These are phyloP conservation scores for Halisarca cf. caerulea DNA, from an alignment of 37 sponge, comb jelly and placozoan genomes.

Conservation along the genomic window DNA sequence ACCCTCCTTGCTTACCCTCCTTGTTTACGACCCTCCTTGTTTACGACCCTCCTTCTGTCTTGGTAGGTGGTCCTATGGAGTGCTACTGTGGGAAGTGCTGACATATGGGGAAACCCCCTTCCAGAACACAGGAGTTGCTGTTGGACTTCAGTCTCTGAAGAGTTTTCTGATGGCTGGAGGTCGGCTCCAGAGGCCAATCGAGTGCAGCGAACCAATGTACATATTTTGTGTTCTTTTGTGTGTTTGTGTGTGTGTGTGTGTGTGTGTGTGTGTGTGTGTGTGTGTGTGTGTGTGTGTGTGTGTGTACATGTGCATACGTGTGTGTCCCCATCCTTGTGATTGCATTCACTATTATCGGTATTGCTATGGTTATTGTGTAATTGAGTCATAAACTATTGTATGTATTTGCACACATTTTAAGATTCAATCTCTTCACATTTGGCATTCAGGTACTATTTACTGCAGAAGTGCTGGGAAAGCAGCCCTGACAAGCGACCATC, in stretches of 20 bases:
- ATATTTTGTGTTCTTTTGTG: background rate
- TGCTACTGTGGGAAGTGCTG: slow-evolving; percentile 71
- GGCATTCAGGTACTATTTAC: slow-evolving; percentile 57
- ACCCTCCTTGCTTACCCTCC: too few relatives aligned
- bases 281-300: too few relatives aligned
- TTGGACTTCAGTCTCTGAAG: slow-evolving; percentile 34
- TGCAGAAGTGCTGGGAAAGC: slow-evolving; percentile 61
- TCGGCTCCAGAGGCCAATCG: slow-evolving; percentile 40
- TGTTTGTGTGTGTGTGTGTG: too few relatives aligned
- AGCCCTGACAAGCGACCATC: slow-evolving; percentile 43
- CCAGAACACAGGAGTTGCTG: slow-evolving; percentile 22
- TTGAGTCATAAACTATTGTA: too few relatives aligned
- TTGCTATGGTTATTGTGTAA: slow-evolving; percentile 72
- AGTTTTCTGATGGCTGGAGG: slow-evolving; percentile 38
- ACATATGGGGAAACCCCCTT: slow-evolving; percentile 65
- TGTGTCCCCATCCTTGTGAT: slow-evolving; percentile 25
- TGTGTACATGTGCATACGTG: too few relatives aligned
- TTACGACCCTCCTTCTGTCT: too few relatives aligned
- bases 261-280: too few relatives aligned
- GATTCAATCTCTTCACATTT: slow-evolving; percentile 33
- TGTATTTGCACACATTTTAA: background rate
- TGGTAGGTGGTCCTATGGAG: slow-evolving; percentile 72
- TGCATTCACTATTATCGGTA: slow-evolving; percentile 30
- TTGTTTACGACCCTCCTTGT: too few relatives aligned
- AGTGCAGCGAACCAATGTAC: slow-evolving; percentile 51